Base-by-base conservation (phyloP, 2,797 vertebrate species). In the Enteromius treurensis region DNA sequence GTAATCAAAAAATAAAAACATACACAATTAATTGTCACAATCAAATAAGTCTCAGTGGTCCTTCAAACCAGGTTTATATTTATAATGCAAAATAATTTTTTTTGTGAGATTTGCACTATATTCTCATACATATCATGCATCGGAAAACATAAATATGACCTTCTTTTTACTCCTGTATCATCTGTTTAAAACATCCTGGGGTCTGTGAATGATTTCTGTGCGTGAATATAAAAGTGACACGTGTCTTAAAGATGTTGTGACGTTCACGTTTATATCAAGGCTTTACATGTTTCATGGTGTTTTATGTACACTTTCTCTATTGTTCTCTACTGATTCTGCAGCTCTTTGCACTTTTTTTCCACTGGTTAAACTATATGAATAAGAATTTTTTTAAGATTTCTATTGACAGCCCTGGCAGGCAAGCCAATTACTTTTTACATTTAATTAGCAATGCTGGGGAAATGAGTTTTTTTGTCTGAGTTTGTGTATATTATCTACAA, bases 281-380 rank as follows among this genome's bases (percentile, higher is more conserved):
- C 70, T 79, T 42, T 37, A 76, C 68, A 49, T 23, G n/a, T 69
- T 40, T 69, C n/a, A 4, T 23, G 19, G 80, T 47, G 37, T 77
- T 60, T 67, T 58, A 9, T 42, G 21, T 10, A 5, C 34, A 76
- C 21, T 15, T 40, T 23, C 5, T 58, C 19, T 21, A 47, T n/a
- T 8, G 15, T 26, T 26, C 26, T 26, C 26, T 26, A 26, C 26
- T 26, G 26, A 19, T 45, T 53, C 34, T n/a, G 49, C 26, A 69
- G 65, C 49, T 37, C 32, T 70, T 78, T 83, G 64, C 65, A 70
- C 74, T 69, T 77, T 23, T 78, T 32, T 62, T 77, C 62, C 37
- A 82, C 45, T 51, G 58, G 9, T 68, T 55, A 40, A 76, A 76
- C 45, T 67, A 76, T 55, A 55, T 11, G 3, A 21, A 65, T 42